Evolutionary conservation across 2,797 vertebrate genomes (phyloP), one percentile per base, ranked within the genome.

Genomic region (Anabas testudineus): DNA sequence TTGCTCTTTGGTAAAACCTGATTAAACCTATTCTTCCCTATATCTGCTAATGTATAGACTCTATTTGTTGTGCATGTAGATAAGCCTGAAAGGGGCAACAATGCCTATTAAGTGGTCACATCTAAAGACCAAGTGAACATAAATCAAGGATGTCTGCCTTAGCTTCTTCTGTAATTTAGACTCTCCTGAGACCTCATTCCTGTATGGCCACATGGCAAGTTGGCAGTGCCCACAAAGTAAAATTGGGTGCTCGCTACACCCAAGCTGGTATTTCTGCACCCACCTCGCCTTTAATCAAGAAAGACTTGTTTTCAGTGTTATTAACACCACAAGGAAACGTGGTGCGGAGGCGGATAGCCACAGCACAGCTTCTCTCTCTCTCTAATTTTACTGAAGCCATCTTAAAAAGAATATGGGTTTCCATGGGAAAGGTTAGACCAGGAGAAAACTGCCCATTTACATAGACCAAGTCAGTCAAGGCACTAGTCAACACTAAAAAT

Each of bases 201-300:
- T 60, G 59, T 76, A 57, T 81, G 90, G 90, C 86, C 90, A 85
- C 87, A 91, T 90, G 76, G 80, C 73, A 42, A 84, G 87, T 69
- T 93, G 92, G 92, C 91, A 90, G 74, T 66, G 62, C 85, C 92
- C 91, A 86, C 91, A 87, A 82, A 91, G 89, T 79, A 53, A 89
- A 90, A 90, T 86, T 86, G 87, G 86, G 82, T 82, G 76, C 82
- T 84, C 60, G 54, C 91, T 89, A 81, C 88, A 90, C 91, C 88
- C 88, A 91, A 78, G 85, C 89, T 89, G 86, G 90, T 91, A 92
- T 93, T 92, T 93, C 87, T 92, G 90, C 91, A 86, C 87, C 87
- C 89, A 84, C 85, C 87, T 90, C 81, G 83, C 82, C 90, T 91
- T 89, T 94, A 94, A 93, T 93, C 91, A 90, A 82, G 83, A 88